These are phyloP conservation scores for Myrmecobius fasciatus DNA, from an alignment of 2,113 vertebrate species.

Conservation along the genomic window DNA sequence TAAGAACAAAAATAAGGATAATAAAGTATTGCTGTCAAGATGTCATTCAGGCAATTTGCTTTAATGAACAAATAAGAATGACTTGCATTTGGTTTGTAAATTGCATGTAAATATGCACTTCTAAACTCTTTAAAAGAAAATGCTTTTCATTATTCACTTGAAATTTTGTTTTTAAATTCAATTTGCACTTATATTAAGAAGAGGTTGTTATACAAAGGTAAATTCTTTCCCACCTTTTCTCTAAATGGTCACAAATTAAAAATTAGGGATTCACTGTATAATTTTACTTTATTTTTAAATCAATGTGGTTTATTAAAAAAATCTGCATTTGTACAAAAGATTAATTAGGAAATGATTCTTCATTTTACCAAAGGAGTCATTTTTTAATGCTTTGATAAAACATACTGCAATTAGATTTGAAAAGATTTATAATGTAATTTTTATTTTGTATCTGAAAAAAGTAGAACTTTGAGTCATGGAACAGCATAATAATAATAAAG, in stretches of 20 bases:
- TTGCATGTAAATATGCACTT: slow-evolving; percentile 20
- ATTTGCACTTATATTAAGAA: neutral
- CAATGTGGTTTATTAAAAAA: neutral
- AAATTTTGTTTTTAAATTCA: neutral
- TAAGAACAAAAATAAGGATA: neutral
- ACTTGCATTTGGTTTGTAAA: slow-evolving; percentile 2
- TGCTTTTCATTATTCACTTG: neutral
- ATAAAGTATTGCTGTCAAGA: neutral
- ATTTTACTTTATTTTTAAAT: neutral
- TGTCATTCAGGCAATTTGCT: neutral
- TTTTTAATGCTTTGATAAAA: neutral
- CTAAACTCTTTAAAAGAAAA: neutral
- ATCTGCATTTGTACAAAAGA: neutral
- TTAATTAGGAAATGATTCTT: neutral
- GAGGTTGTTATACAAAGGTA: neutral
- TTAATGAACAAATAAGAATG: slow-evolving; percentile 8
- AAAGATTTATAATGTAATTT: neutral
- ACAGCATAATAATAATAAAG: too few relatives aligned
- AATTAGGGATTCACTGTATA: neutral
- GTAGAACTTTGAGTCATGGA: too few relatives aligned
- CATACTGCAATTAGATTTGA: neutral
- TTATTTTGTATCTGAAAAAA: too few relatives aligned
- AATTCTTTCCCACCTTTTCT: neutral
- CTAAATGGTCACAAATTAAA: neutral
- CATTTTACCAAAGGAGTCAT: neutral